phyloP scores from a whole-genome alignment of 1,140 invertebrate genomes.

The Caligus rogercresseyi region DNA sequence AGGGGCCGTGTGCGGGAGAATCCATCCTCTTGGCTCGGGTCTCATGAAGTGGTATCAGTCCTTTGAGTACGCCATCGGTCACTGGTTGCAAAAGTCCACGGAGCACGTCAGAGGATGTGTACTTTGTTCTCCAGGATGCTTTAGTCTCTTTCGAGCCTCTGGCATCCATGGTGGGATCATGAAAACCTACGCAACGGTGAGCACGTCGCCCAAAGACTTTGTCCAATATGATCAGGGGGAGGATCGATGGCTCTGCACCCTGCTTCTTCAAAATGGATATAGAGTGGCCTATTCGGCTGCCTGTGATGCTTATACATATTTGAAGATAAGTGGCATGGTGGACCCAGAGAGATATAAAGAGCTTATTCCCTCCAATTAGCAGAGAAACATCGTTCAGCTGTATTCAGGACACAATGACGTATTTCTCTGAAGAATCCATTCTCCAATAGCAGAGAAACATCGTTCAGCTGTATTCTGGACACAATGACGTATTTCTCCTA shows the following conservation, averaged over 20 bases:
- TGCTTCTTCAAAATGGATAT: constrained; percentile 43
- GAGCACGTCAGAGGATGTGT: constrained; percentile 48
- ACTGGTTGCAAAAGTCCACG: constrained; percentile 48
- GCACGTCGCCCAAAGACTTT: constrained; percentile 38
- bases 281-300: constrained; percentile 46
- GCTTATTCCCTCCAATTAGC: too few species aligned
- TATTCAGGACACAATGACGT: too few species aligned
- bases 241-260: constrained; percentile 41
- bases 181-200: constrained; percentile 37
- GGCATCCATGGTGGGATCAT: constrained; percentile 45
- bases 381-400: too few species aligned
- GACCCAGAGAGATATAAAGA: constrained; percentile 42
- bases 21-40: constrained; percentile 23
- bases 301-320: constrained; percentile 30
- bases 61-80: constrained; percentile 46
- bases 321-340: constrained; percentile 37
- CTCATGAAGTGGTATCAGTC: constrained; percentile 46
- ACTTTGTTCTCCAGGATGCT: constrained; percentile 43
- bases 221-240: constrained; percentile 41
- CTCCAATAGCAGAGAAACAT: too few species aligned
- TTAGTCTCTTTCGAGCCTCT: constrained; percentile 39
- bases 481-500: too few species aligned
- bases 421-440: too few species aligned
- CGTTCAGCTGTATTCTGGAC: too few species aligned
- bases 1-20: constrained; percentile 36